Base-by-base conservation (phyloP, 2,797 vertebrate genomes). In the Dicrostonyx torquatus region DNA sequence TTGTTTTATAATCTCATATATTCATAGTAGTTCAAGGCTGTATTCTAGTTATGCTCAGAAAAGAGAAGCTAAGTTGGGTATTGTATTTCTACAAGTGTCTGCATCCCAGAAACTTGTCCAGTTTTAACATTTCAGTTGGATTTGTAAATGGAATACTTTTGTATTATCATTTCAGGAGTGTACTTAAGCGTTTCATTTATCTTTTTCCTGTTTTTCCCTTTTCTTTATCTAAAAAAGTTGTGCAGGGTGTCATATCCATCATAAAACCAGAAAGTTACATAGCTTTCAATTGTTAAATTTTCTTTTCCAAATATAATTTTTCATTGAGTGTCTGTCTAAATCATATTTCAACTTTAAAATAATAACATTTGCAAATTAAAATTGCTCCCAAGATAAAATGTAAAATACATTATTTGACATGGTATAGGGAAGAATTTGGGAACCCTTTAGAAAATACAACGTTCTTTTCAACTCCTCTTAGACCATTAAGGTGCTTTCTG, bases 261-360 rank as follows among this genome's bases (percentile, higher is more conserved):
- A 83, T 77, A 89, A 29, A 29, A 60, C 17, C 43, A 95, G 78
- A 87, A 92, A 77, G 60, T 75, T 1, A 94, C 85, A 31, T 40
- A 43, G 12, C 37, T 75, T 4, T 43, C 15, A 84, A 93, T 8
- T 90, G 45, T 48, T 79, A 89, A 83, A 60, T 73, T 90, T 92
- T 75, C 85, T 90, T 88, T 83, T 78, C 78, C 37, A 60, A 90
- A 58, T 2, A 50, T 58, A 93, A 60, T 91, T 89, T 34, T 83
- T 95, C 48, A 72, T 6, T 89, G 18, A 14, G 68, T 78, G 12
- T 79, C 62, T 78, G 12, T 79, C 62, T 66, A 88, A 70, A 12
- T 85, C 18, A 89, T 89, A 62, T 93, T 92, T 92, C 31, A 68
- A 79, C 29, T 94, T 96, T 58, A 15, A 95, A 95, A 79, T 91